These are phyloP conservation scores for Acrossocheilus wenchowensis DNA, from an alignment of 2,797 vertebrate genomes.

Conservation along the genomic window DNA sequence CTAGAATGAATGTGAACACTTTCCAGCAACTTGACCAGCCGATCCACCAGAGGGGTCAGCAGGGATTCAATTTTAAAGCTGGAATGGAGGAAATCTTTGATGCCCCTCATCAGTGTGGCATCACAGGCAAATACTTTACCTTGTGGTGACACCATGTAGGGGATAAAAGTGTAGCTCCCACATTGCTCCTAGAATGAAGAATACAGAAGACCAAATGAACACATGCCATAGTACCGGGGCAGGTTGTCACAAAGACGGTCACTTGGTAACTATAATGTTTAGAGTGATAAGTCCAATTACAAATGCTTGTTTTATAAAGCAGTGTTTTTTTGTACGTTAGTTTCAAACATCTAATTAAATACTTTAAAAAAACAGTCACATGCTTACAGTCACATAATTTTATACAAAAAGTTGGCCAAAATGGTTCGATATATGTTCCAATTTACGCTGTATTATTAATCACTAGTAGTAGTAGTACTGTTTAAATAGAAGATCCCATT, in stretches of 20 bases:
- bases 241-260: neutral
- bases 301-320: neutral
- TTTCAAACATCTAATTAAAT: neutral
- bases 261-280: neutral
- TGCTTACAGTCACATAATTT: neutral
- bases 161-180: conserved; percentile 88
- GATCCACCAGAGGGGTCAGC: conserved; percentile 81
- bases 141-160: conserved; percentile 85
- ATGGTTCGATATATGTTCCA: neutral
- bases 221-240: neutral
- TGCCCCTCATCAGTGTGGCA: conserved; percentile 74
- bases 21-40: conserved; percentile 82
- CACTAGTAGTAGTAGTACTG: neutral
- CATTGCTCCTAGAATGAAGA: conserved; percentile 80
- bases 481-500: neutral
- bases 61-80: conserved; percentile 81
- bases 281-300: neutral
- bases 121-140: conserved; percentile 88
- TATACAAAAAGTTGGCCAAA: neutral
- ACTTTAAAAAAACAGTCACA: neutral
- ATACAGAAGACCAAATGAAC: neutral
- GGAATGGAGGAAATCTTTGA: conserved; percentile 84
- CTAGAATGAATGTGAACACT: conserved; percentile 83
- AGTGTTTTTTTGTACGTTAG: neutral
- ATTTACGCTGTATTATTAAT: neutral